Evolutionary conservation across 2,888 invertebrate genomes (phyloP), one percentile per base, ranked within the genome.

Genomic region (Philereme vetulata): DNA sequence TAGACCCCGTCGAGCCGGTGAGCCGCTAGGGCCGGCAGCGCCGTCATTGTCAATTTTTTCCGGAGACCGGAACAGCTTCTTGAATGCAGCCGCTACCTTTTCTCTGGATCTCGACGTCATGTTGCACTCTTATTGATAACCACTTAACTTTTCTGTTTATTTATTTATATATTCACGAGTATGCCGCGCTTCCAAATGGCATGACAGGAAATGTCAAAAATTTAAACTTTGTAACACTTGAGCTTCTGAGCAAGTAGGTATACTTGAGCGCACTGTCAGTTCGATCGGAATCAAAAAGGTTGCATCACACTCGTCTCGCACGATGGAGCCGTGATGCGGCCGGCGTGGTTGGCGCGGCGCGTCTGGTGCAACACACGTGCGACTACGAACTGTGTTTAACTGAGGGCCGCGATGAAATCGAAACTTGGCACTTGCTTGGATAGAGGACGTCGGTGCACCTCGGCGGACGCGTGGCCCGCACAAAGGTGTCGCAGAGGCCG

Each of bases 21-120:
- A 94, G 38, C 93, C 94, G 56, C 93, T 93, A 58, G 94, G 93
- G 11, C 93, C 93, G 32, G 93, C 93, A 32, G 93, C 93, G 33
- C 90, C 93, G 60, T 94, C 95, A 65, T 94, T 95, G 70, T 95
- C 95, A 58, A 95, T 93, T 81, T 96, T 96, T 78, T 95, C 94
- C 11, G 95, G 93, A 49, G 95, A 94, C 70, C 95, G 94, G 84
- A 96, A 96, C 70, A 96, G 91, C 88, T 96, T 96, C 72, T 95
- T 93, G 86, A 97, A 95, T 52, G 96, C 96, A 34, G 96, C 95
- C 35, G 96, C 95, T 65, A 97, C 95, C 92, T 96, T 96, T 80
- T 96, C 96, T 85, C 96, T 96, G 38, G 96, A 95, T 70, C 96
- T 94, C 70, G 96, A 95, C 76, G 95, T 94, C 96, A 96, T 96